Evolutionary conservation across 2,888 invertebrate species (phyloP), one percentile per base, ranked within the genome.

Genomic region (Lomographa bimaculata): DNA sequence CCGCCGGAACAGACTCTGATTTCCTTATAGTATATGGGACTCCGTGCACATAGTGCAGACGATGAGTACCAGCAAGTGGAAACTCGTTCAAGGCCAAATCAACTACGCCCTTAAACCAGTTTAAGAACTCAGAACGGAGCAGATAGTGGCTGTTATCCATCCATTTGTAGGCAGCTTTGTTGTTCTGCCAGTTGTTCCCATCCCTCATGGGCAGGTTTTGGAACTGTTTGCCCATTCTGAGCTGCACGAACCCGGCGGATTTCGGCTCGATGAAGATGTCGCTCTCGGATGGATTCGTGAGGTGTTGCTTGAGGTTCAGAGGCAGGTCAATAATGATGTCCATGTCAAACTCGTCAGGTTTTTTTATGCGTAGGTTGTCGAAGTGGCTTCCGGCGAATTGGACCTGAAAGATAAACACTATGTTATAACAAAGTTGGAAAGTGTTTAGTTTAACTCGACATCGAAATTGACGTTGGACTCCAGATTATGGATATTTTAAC

Each of bases 261-360:
- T 79, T 71, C 0, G 77, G 62, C 14, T 83, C 72, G 5, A 86
- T 62, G 10, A 65, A 54, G 9, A 90, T 74, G 57, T 85, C 80
- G 20, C 80, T 77, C 9, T 73, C 70, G 1, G 52, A 44, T 1
- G 51, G 52, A 50, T 74, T 65, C 1, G 12, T 7, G 0, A 32
- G 35, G 5, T 76, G 44, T 5, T 34, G 41, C 1, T 65, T 54
- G 5, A 78, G 57, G 41, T 77, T 72, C 0, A 90, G 50, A 0
- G 92, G 91, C 5, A 92, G 56, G 6, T 73, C 69, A 7, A 93
- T 81, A 0, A 91, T 73, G 2, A 92, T 71, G 54, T 92, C 91
- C 54, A 92, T 75, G 53, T 93, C 93, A 45, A 89, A 93, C 55
- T 93, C 92, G 33, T 91, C 85, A 0, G 92, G 91, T 42, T 87